A percentile compares a stretch with the other conserved stretches of the same genome.
Conservation (phyloP, 2,888 invertebrate genomes). For the Melieria crassipennis region DNA sequence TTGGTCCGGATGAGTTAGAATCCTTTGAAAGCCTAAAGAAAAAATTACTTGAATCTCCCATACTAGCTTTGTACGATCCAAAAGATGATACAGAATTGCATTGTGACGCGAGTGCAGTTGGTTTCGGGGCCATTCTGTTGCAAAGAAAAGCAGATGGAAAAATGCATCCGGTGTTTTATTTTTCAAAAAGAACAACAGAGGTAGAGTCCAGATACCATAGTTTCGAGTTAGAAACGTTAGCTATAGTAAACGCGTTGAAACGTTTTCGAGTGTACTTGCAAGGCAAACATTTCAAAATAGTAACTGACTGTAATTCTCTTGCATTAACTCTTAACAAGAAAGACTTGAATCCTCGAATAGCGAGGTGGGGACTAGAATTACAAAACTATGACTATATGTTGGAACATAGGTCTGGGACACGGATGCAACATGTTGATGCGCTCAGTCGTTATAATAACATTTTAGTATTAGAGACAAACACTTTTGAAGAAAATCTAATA, state of each 20-base stretch:
- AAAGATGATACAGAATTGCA: constrained; percentile 50
- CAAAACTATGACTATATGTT: constrained; percentile 26
- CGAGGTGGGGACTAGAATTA: constrained; percentile 27
- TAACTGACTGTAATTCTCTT: constrained; percentile 51
- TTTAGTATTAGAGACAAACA: no score
- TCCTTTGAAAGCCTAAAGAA: constrained; percentile 2
- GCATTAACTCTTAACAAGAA: constrained; percentile 27
- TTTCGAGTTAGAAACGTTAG: constrained; percentile 53
- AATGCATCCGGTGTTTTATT: constrained; percentile 54
- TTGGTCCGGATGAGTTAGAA: neutral
- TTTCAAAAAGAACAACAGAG: constrained; percentile 44
- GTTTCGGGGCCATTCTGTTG: constrained; percentile 52
- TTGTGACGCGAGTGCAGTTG: constrained; percentile 52
- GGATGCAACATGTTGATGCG: constrained; percentile 32
- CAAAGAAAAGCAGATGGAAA: constrained; percentile 41
- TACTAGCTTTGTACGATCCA: constrained; percentile 48
- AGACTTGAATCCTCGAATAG: constrained; percentile 21
- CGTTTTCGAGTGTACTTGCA: constrained; percentile 57
- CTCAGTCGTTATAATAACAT: no score
- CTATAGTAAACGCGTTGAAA: constrained; percentile 49
- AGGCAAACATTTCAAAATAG: constrained; percentile 45
- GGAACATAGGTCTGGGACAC: constrained; percentile 26
- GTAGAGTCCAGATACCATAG: constrained; percentile 62
- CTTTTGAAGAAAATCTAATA: no score
- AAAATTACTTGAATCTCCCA: constrained; percentile 8